Evolutionary conservation across 1,140 invertebrate species (phyloP).

Genomic region (Drosophila truncata): DNA sequence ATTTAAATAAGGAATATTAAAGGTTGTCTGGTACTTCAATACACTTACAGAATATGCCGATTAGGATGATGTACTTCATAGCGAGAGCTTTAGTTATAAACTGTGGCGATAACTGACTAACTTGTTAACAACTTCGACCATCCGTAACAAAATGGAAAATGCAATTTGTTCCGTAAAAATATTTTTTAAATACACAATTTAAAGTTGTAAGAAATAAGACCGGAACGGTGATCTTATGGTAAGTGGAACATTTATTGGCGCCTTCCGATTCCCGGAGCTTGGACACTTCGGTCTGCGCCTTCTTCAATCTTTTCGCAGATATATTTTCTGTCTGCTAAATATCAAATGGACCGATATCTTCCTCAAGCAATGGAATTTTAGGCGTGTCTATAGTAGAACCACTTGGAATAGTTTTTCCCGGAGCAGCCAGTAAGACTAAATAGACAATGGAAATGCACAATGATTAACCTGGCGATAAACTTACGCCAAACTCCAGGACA

Average conservation of each 20-base stretch:
- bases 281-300: too few species aligned
- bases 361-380: too few species aligned
- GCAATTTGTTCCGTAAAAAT: background rate
- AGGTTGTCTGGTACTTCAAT: too few species aligned
- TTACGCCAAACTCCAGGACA: constrained; percentile 9
- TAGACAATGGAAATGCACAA: too few species aligned
- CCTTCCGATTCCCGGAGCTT: background rate
- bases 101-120: background rate
- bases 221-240: too few species aligned
- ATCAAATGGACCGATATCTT: too few species aligned
- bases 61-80: constrained; percentile 8
- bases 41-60: constrained; percentile 26
- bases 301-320: too few species aligned
- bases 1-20: background rate
- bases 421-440: background rate
- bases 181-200: background rate
- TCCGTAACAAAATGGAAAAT: constrained; percentile 1
- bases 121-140: background rate
- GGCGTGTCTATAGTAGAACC: too few species aligned
- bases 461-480: too few species aligned
- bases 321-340: too few species aligned
- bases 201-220: too few species aligned
- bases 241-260: too few species aligned
- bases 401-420: background rate
- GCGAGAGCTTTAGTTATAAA: background rate